phyloP scores from a whole-genome alignment of 2,888 invertebrate genomes.

The Lycocerus yunnanus region DNA sequence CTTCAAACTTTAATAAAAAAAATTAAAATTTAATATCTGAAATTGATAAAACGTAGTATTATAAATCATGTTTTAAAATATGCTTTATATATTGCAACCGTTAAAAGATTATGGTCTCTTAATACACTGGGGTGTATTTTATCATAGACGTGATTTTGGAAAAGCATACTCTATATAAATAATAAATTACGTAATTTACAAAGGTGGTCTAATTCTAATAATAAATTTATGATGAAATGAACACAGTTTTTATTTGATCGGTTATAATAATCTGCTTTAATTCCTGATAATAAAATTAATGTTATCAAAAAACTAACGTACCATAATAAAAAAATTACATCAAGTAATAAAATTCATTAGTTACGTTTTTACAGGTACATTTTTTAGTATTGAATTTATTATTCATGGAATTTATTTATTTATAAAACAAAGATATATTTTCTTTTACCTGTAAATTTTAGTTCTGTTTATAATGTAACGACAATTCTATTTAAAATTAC shows the following conservation, averaged over 20 bases:
- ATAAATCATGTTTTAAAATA: neutral
- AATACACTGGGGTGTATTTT: constrained; percentile 3
- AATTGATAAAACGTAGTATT: neutral
- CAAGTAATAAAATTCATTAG: neutral
- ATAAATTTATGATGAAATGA: neutral
- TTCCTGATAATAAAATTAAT: neutral
- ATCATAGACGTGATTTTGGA: neutral
- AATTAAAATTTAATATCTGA: neutral
- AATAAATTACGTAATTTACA: constrained; percentile 3
- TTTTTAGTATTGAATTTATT: neutral
- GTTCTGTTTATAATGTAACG: too few relatives aligned
- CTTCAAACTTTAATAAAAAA: neutral
- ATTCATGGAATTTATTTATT: neutral
- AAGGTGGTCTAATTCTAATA: neutral
- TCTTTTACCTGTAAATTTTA: too few relatives aligned
- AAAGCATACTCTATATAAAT: neutral
- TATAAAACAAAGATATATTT: too few relatives aligned
- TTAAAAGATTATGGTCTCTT: neutral
- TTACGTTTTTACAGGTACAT: neutral
- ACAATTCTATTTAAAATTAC: too few relatives aligned
- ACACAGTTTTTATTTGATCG: neutral
- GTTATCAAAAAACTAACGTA: neutral
- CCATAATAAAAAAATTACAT: neutral
- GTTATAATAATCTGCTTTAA: neutral
- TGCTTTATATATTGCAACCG: neutral